A percentile compares a stretch with the other conserved stretches of the same genome.
phyloP scores from a whole-genome alignment of 2,888 invertebrate genomes.

The Acrobasis consociella region DNA sequence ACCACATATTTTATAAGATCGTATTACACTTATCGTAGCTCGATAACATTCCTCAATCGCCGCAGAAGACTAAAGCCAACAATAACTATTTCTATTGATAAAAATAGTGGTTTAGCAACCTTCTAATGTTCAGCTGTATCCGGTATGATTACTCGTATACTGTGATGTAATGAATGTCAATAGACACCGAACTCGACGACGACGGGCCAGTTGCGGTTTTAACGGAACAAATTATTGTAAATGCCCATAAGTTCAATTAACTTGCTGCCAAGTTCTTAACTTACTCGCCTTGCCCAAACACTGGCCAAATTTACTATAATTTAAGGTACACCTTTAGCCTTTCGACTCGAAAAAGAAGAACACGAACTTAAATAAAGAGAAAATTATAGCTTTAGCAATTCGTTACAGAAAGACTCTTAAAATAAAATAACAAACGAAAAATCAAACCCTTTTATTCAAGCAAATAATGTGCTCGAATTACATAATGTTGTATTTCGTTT shows the following conservation, averaged over 20 bases:
- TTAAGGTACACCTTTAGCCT: no score
- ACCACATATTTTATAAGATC: background rate
- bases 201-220: slow-evolving; percentile 28
- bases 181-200: slow-evolving; percentile 38
- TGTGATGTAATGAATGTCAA: slow-evolving; percentile 63
- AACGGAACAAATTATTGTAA: background rate
- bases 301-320: no score
- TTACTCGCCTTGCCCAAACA: no score
- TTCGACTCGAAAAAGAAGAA: no score
- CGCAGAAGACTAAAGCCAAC: slow-evolving; percentile 10
- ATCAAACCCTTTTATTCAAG: no score
- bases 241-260: background rate
- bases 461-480: no score
- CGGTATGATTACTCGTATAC: slow-evolving; percentile 65
- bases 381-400: no score
- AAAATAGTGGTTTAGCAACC: slow-evolving; percentile 53
- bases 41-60: background rate
- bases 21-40: background rate
- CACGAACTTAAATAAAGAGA: no score
- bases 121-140: slow-evolving; percentile 64
- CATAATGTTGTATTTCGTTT: no score
- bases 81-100: slow-evolving; percentile 36
- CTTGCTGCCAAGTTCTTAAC: no score
- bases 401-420: no score
- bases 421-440: no score